Evolutionary conservation across 2,113 vertebrate genomes (phyloP).

Genomic region (Hirundichthys speculiger): DNA sequence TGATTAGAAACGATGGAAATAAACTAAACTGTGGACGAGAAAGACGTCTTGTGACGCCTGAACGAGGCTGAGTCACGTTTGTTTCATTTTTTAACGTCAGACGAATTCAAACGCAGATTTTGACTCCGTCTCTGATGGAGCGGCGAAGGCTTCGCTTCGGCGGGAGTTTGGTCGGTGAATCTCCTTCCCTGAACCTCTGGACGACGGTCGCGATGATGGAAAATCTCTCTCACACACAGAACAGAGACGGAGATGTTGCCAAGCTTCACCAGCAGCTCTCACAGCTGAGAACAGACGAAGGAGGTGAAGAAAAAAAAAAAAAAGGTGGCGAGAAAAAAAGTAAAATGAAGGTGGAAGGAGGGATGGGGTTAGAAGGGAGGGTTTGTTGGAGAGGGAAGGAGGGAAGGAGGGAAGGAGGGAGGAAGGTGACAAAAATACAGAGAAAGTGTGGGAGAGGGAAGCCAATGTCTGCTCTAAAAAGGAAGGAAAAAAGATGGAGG

Average conservation of each 20-base stretch:
- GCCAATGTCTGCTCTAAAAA: background rate
- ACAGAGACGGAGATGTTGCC: slow-evolving; percentile 35
- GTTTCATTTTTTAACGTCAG: no score
- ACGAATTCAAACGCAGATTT: background rate
- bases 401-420: background rate
- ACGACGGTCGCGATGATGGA: slow-evolving; percentile 61
- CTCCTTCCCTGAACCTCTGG: slow-evolving; percentile 72
- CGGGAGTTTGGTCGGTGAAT: slow-evolving; percentile 8
- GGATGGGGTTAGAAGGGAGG: background rate
- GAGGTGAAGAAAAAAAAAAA: background rate
- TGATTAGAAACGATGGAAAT: slow-evolving; percentile 16
- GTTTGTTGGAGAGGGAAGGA: background rate
- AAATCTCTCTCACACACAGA: slow-evolving; percentile 19
- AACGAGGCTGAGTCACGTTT: no score
- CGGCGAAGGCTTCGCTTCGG: slow-evolving; percentile 21
- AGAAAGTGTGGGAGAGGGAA: background rate
- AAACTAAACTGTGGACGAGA: slow-evolving; percentile 2
- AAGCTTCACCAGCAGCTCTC: slow-evolving; percentile 54
- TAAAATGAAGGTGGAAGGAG: slow-evolving; percentile 19
- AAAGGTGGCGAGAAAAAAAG: background rate
- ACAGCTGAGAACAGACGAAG: slow-evolving; percentile 52
- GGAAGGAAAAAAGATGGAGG: background rate
- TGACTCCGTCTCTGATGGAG: slow-evolving; percentile 1
- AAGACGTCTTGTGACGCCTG: slow-evolving; percentile 1
- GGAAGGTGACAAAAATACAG: background rate